phyloP scores from a whole-genome alignment of 1,140 invertebrate genomes.

The Popillia japonica region DNA sequence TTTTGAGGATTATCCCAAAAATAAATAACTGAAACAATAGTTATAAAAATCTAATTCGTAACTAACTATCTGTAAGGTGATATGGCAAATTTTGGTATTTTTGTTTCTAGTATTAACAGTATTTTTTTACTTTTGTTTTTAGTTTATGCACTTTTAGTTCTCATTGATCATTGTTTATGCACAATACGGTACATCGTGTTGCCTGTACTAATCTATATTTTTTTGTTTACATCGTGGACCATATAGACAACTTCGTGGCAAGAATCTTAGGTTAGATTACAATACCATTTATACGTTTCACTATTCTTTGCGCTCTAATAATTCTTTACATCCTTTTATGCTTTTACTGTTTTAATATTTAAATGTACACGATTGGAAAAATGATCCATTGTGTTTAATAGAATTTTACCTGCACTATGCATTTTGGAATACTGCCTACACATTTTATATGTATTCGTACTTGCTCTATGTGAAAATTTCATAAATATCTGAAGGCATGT shows the following conservation, averaged over 20 bases:
- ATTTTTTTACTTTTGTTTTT: slow-evolving; percentile 21
- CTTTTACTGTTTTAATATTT: background rate
- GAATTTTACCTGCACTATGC: too few species aligned
- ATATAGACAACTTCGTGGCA: slow-evolving; percentile 83
- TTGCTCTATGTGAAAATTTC: too few species aligned
- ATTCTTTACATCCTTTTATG: slow-evolving; percentile 34
- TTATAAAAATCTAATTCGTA: background rate
- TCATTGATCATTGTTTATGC: slow-evolving; percentile 40
- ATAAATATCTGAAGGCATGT: too few species aligned
- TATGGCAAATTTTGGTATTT: slow-evolving; percentile 36
- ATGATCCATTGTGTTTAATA: too few species aligned
- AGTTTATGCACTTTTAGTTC: slow-evolving; percentile 31
- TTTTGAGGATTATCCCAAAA: background rate
- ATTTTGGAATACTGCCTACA: too few species aligned
- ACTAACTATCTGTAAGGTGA: slow-evolving; percentile 27
- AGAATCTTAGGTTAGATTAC: slow-evolving; percentile 75
- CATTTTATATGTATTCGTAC: too few species aligned
- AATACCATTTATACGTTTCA: slow-evolving; percentile 58
- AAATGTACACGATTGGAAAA: too few species aligned
- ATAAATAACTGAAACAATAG: background rate
- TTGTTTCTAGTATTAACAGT: slow-evolving; percentile 36
- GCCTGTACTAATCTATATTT: slow-evolving; percentile 55
- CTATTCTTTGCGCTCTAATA: slow-evolving; percentile 47
- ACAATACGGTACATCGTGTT: slow-evolving; percentile 29
- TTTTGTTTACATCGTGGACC: slow-evolving; percentile 64